These are phyloP conservation scores for Lamproptera curius DNA, from an alignment of 2,888 invertebrate species.

Conservation along the genomic window DNA sequence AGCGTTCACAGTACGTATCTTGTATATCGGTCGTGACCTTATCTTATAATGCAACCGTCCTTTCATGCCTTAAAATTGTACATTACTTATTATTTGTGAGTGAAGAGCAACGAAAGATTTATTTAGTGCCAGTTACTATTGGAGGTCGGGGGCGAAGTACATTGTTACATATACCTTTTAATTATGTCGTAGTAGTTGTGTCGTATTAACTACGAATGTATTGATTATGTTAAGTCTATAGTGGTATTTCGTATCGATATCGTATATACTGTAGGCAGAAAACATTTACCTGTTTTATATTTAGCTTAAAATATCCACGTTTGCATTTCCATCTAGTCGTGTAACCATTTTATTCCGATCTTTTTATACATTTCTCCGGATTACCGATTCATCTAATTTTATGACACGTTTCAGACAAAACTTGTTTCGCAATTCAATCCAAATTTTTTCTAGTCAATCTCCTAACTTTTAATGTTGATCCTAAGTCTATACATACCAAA, in stretches of 20 bases:
- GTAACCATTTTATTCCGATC: constrained; percentile 36
- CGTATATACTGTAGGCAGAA: neutral
- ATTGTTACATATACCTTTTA: constrained; percentile 38
- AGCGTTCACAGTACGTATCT: constrained; percentile 25
- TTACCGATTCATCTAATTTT: constrained; percentile 31
- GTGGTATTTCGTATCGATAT: constrained; percentile 2
- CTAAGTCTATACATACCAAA: constrained; percentile 66
- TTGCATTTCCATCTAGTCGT: constrained; percentile 58
- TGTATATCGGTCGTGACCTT: constrained; percentile 48
- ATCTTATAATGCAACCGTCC: constrained; percentile 61
- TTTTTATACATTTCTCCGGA: constrained; percentile 23
- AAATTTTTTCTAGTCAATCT: constrained; percentile 75
- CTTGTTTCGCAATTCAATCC: constrained; percentile 51
- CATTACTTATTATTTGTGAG: constrained; percentile 43
- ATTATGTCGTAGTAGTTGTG: constrained; percentile 16
- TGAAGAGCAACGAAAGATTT: constrained; percentile 58
- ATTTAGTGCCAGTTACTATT: constrained; percentile 58
- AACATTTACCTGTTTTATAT: constrained; percentile 2
- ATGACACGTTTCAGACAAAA: constrained; percentile 57
- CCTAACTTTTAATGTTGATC: constrained; percentile 46
- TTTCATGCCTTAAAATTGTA: constrained; percentile 52
- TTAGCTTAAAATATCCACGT: constrained; percentile 26
- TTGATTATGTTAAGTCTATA: constrained; percentile 16
- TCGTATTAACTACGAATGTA: constrained; percentile 11
- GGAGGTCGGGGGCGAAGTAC: constrained; percentile 40